phyloP scores from a whole-genome alignment of 2,888 invertebrate genomes.

The Nephrotoma flavescens region DNA sequence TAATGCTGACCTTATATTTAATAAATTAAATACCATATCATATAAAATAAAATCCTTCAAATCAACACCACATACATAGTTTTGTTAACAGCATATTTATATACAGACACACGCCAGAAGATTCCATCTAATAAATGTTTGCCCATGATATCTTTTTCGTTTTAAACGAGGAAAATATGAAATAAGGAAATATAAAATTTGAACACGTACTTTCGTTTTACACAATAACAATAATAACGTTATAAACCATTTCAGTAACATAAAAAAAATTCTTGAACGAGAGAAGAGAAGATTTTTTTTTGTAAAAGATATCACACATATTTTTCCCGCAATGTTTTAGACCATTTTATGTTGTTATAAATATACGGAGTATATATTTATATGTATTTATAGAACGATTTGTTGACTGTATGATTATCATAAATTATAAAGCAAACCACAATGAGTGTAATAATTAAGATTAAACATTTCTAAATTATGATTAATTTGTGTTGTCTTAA shows the following conservation, averaged over 20 bases:
- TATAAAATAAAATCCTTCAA: background rate
- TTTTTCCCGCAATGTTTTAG: background rate
- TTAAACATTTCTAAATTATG: background rate
- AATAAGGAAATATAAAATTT: conserved; percentile 2
- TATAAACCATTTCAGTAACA: background rate
- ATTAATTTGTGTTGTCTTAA: background rate
- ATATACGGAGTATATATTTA: too few relatives aligned
- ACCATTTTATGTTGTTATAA: background rate
- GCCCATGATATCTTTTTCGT: background rate
- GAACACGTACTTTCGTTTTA: background rate
- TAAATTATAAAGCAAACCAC: background rate
- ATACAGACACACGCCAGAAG: background rate
- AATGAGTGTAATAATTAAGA: background rate
- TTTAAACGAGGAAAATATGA: background rate
- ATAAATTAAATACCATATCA: background rate
- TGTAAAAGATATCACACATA: background rate
- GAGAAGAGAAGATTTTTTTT: background rate
- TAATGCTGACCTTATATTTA: background rate
- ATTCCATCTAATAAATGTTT: background rate
- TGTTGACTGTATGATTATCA: background rate
- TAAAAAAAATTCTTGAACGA: background rate
- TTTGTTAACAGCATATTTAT: background rate
- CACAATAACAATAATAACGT: conserved; percentile 1
- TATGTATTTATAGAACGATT: background rate
- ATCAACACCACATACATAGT: background rate